phyloP scores from a whole-genome alignment of 2,797 vertebrate species.

The Hozukius guyotensis region DNA sequence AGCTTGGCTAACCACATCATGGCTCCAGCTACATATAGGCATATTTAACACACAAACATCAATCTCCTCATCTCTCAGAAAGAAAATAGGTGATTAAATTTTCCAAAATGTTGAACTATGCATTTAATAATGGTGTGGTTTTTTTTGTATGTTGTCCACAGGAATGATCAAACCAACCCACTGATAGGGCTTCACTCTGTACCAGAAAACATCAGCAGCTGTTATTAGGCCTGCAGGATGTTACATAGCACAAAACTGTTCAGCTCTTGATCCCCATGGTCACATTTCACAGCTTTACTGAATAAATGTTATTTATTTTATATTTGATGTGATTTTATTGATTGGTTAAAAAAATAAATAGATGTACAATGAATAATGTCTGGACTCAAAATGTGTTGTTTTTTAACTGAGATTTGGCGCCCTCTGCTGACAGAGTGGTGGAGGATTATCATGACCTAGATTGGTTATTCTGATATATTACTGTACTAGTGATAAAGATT shows the following conservation, averaged over 20 bases:
- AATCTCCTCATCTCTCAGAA: background rate
- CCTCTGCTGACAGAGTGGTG: conserved; percentile 30
- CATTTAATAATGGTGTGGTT: conserved; percentile 7
- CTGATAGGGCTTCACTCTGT: background rate
- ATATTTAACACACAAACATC: background rate
- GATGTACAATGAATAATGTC: conserved; percentile 47
- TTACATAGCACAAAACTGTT: conserved; percentile 10
- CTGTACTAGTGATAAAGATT: background rate
- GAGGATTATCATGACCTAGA: conserved; percentile 1
- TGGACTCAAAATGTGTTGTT: background rate
- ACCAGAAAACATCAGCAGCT: conserved; percentile 6
- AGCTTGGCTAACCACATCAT: background rate
- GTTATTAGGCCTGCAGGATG: background rate
- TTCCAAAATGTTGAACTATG: background rate
- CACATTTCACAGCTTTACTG: conserved; percentile 59
- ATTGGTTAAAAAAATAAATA: conserved; percentile 65
- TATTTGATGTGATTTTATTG: conserved; percentile 62
- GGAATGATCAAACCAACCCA: conserved; percentile 6
- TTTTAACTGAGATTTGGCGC: conserved; percentile 20
- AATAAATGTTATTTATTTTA: conserved; percentile 74
- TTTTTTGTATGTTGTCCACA: background rate
- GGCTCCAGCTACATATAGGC: background rate
- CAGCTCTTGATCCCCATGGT: conserved; percentile 17
- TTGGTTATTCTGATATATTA: background rate
- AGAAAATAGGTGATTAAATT: background rate